Conservation (phyloP, 2,888 invertebrate species). For the Orgyia antiqua region DNA sequence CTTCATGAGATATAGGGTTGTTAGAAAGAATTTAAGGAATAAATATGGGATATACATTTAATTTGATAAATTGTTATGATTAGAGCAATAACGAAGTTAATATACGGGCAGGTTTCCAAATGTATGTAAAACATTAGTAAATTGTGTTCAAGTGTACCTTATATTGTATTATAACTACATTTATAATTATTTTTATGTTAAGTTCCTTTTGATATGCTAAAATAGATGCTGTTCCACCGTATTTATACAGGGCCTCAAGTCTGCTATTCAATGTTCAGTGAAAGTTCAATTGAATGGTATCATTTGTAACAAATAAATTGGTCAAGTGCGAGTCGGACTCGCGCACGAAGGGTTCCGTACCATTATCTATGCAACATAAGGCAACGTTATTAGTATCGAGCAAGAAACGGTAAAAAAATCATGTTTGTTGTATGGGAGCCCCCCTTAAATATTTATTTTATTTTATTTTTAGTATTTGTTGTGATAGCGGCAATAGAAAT, state of each 20-base stretch:
- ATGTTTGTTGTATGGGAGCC: too few relatives aligned
- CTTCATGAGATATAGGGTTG: conserved; percentile 72
- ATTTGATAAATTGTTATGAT: conserved; percentile 42
- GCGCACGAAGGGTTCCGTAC: too few relatives aligned
- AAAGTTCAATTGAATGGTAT: too few relatives aligned
- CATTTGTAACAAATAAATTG: too few relatives aligned
- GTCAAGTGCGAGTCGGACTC: too few relatives aligned
- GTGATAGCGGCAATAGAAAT: too few relatives aligned
- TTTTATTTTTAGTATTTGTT: too few relatives aligned
- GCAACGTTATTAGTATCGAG: too few relatives aligned
- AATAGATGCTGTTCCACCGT: conserved; percentile 30
- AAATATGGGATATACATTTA: conserved; percentile 62
- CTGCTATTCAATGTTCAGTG: too few relatives aligned
- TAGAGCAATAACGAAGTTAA: conserved; percentile 52
- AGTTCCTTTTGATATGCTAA: conserved; percentile 35
- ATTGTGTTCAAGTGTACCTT: conserved; percentile 50
- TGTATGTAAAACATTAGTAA: conserved; percentile 33
- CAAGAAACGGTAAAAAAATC: too few relatives aligned
- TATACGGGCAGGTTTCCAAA: conserved; percentile 57
- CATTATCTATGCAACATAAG: too few relatives aligned
- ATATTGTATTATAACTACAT: conserved; percentile 40
- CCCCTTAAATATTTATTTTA: too few relatives aligned
- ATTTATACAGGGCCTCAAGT: conserved; percentile 21
- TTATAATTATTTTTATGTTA: conserved; percentile 36
- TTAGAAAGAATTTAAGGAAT: conserved; percentile 64